These are phyloP conservation scores for Nasonia vitripennis DNA, from an alignment of 1,140 invertebrate genomes.

Conservation along the genomic window DNA sequence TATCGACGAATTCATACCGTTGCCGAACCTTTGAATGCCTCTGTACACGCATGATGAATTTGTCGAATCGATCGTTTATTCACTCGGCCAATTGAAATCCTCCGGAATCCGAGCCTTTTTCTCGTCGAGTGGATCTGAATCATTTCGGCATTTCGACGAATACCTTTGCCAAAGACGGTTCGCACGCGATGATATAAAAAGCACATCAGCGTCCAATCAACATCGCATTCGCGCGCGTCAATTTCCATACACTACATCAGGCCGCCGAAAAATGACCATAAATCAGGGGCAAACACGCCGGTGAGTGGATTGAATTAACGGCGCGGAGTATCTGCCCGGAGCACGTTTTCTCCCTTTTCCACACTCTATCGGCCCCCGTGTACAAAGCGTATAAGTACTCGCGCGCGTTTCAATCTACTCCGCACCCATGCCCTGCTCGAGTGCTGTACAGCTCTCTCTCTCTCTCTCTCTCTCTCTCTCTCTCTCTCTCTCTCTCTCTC, in stretches of 20 bases:
- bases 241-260: too few relatives aligned
- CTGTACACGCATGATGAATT: too few relatives aligned
- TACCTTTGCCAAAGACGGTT: too few relatives aligned
- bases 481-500: not conserved
- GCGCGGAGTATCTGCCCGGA: not conserved
- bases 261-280: not conserved
- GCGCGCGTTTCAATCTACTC: conserved; percentile 31
- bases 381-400: conserved; percentile 23
- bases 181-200: too few relatives aligned
- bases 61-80: not conserved
- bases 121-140: too few relatives aligned
- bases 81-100: not conserved
- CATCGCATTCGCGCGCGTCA: too few relatives aligned
- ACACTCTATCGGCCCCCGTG: conserved; percentile 1
- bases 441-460: not conserved
- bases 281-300: not conserved
- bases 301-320: conserved; percentile 14
- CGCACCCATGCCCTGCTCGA: not conserved
- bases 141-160: too few relatives aligned
- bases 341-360: not conserved
- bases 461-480: not conserved
- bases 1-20: not conserved
- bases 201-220: too few relatives aligned
- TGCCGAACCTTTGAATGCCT: too few relatives aligned
- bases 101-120: not conserved